These are phyloP conservation scores for Eupeodes latifasciatus DNA, from an alignment of 2,888 invertebrate species.

Conservation along the genomic window DNA sequence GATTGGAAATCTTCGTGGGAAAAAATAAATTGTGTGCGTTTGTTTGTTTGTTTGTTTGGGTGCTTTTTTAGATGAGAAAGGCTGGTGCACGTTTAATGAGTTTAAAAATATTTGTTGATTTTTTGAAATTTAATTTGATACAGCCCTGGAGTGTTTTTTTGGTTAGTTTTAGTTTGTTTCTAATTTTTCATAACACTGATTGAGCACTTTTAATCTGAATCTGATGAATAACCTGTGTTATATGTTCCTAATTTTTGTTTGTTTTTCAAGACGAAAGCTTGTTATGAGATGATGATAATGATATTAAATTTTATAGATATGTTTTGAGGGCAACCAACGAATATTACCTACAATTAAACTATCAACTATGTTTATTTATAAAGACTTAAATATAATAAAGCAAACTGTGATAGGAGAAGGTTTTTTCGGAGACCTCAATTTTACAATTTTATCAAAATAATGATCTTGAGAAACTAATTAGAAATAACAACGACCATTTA, in stretches of 20 bases:
- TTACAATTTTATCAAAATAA: background rate
- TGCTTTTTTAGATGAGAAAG: slow-evolving; percentile 6
- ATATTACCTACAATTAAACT: slow-evolving; percentile 40
- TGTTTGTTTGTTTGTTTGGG: background rate
- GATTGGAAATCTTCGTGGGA: slow-evolving; percentile 66
- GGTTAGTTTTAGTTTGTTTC: background rate
- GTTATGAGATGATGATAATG: slow-evolving; percentile 47
- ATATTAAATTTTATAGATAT: slow-evolving; percentile 39
- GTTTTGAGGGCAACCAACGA: slow-evolving; percentile 45
- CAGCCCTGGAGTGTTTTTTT: slow-evolving; percentile 49
- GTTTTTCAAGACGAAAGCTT: slow-evolving; percentile 22
- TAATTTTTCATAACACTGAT: slow-evolving; percentile 11
- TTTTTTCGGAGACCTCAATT: slow-evolving; percentile 23
- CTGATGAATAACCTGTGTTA: slow-evolving; percentile 27
- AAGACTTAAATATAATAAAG: slow-evolving; percentile 27
- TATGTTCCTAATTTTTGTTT: background rate
- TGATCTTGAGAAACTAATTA: background rate
- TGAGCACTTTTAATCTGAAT: slow-evolving; percentile 41
- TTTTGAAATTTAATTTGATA: slow-evolving; percentile 61
- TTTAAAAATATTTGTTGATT: slow-evolving; percentile 70
- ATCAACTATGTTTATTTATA: slow-evolving; percentile 27
- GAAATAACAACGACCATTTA: background rate
- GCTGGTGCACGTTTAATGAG: slow-evolving; percentile 55
- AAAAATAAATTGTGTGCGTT: slow-evolving; percentile 36
- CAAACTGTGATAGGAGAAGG: slow-evolving; percentile 12